A percentile compares a stretch with the other conserved stretches of the same genome.
Evolutionary conservation across 2,797 vertebrate genomes (phyloP).

Genomic region (Clarias platycephalus): DNA sequence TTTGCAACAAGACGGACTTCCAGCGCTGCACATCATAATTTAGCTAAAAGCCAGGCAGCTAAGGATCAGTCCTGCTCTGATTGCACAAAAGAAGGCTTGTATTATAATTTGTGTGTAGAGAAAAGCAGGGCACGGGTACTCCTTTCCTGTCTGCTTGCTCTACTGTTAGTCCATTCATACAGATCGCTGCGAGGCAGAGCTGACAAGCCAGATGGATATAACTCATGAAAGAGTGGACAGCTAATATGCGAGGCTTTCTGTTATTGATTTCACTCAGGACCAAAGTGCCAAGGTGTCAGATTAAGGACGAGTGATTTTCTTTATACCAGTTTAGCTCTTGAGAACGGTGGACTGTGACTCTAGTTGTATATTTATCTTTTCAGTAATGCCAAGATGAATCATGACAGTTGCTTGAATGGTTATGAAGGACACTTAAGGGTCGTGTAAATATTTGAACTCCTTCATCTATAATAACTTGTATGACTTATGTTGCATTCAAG

Average conservation of each 20-base stretch:
- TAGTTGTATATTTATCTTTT: constrained; percentile 8
- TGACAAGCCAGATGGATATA: constrained; percentile 60
- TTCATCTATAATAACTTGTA: constrained; percentile 8
- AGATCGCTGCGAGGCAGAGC: constrained; percentile 60
- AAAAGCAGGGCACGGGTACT: constrained; percentile 68
- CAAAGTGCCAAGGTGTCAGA: background rate
- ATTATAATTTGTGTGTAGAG: constrained; percentile 59
- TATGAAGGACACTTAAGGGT: constrained; percentile 16
- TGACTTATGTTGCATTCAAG: constrained; percentile 9
- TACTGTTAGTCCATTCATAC: constrained; percentile 62
- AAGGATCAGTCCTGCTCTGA: constrained; percentile 67
- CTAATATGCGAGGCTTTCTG: constrained; percentile 31
- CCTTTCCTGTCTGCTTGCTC: constrained; percentile 71
- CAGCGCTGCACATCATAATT: constrained; percentile 63
- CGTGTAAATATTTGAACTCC: constrained; percentile 26
- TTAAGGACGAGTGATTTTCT: constrained; percentile 22
- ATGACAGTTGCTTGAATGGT: background rate
- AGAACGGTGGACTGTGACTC: constrained; percentile 2
- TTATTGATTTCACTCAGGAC: constrained; percentile 19
- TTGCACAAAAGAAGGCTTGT: constrained; percentile 62
- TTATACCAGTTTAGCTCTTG: background rate
- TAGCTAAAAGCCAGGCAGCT: constrained; percentile 57
- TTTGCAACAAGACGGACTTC: constrained; percentile 33
- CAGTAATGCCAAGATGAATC: constrained; percentile 19
- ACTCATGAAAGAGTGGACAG: constrained; percentile 38